Conservation (phyloP, 1,140 invertebrate species). For the Acromyrmex charruanus region DNA sequence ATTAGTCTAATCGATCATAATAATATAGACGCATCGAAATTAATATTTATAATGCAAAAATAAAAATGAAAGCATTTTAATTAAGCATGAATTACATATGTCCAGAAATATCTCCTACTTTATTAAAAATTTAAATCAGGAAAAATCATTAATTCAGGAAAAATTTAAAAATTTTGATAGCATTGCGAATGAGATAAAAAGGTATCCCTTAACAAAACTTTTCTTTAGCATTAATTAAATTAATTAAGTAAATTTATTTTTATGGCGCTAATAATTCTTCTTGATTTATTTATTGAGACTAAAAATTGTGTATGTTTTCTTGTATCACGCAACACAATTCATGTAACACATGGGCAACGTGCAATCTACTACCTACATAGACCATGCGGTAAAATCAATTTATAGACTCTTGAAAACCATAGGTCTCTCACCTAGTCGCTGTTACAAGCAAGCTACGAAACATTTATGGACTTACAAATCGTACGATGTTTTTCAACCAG, state of each 20-base stretch:
- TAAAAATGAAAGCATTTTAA: neutral
- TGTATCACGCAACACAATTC: constrained; percentile 34
- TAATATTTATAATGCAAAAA: neutral
- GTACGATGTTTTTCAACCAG: constrained; percentile 30
- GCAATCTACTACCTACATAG: constrained; percentile 29
- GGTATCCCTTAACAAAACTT: neutral
- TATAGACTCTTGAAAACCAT: constrained; percentile 56
- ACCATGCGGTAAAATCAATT: constrained; percentile 42
- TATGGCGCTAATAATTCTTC: neutral
- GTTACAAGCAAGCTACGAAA: constrained; percentile 22
- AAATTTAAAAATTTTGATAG: neutral
- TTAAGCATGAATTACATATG: neutral
- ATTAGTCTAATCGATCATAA: neutral
- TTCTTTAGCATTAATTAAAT: neutral
- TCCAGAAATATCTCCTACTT: neutral
- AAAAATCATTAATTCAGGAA: neutral
- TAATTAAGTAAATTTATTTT: constrained; percentile 27
- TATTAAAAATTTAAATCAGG: neutral
- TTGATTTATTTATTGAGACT: neutral
- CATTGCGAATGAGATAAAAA: neutral
- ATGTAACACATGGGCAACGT: constrained; percentile 16
- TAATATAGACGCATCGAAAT: neutral
- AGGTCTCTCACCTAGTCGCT: constrained; percentile 32
- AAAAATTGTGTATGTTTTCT: neutral
- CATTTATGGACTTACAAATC: constrained; percentile 49